phyloP scores from a whole-genome alignment of 2,888 invertebrate species.

The Rhingia campestris region DNA sequence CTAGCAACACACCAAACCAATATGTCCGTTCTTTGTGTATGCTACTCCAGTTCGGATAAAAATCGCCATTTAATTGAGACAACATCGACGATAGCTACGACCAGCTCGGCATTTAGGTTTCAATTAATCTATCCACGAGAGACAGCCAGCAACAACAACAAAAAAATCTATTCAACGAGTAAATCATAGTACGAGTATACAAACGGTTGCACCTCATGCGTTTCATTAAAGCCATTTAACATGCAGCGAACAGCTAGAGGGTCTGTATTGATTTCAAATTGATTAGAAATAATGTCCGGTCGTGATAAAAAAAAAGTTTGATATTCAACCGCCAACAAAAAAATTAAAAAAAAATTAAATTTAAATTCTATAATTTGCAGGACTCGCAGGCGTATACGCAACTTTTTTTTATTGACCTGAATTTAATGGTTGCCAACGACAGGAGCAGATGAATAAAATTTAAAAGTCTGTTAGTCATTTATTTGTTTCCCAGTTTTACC shows the following conservation, averaged over 20 bases:
- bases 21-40: conserved; percentile 18
- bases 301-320: not conserved
- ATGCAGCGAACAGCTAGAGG: conserved; percentile 12
- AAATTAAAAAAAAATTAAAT: not conserved
- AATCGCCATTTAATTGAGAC: conserved; percentile 42
- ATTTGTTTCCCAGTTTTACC: conserved; percentile 11
- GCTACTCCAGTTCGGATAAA: conserved; percentile 6
- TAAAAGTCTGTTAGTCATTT: conserved; percentile 14
- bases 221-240: conserved; percentile 36
- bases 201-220: not conserved
- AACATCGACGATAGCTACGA: conserved; percentile 18
- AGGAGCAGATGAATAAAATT: conserved; percentile 32
- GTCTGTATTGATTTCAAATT: conserved; percentile 25
- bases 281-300: conserved; percentile 34
- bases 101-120: conserved; percentile 2
- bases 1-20: conserved; percentile 2
- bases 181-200: not conserved
- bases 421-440: not conserved
- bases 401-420: not conserved
- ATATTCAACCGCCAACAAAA: not conserved
- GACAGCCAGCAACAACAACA: not conserved
- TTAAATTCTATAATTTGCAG: not conserved
- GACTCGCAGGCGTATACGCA: not conserved
- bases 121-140: conserved; percentile 27
- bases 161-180: not conserved